Conservation (phyloP, 2,888 invertebrate species). For the Lepetodrilus schrolli region DNA sequence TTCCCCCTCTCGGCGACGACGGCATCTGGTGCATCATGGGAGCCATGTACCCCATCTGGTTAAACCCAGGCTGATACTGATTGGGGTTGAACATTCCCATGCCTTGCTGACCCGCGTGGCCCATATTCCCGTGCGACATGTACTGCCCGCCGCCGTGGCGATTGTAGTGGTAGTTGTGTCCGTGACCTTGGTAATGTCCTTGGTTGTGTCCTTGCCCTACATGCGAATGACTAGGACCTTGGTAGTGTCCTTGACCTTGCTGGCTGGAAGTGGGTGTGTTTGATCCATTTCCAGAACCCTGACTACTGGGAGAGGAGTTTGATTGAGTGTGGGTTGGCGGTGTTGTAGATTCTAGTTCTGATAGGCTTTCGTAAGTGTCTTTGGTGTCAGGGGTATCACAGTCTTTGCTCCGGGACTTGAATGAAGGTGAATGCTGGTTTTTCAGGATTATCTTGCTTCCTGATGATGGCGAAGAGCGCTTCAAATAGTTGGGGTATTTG, state of each 20-base stretch:
- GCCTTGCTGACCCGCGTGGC: not conserved
- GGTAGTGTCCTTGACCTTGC: constrained; percentile 1
- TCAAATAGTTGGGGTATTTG: constrained; percentile 54
- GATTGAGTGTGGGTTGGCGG: not conserved
- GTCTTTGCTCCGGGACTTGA: not conserved
- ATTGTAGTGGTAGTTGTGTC: constrained; percentile 21
- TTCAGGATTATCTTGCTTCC: constrained; percentile 31
- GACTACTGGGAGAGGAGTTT: constrained; percentile 11
- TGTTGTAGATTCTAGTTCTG: not conserved
- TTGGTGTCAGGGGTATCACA: not conserved
- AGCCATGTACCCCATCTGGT: constrained; percentile 43
- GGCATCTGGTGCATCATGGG: constrained; percentile 38
- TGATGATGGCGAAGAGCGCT: constrained; percentile 32
- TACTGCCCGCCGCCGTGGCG: constrained; percentile 6
- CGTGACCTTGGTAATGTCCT: constrained; percentile 36
- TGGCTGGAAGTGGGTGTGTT: constrained; percentile 16
- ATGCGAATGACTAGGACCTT: not conserved
- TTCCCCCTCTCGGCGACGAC: constrained; percentile 47
- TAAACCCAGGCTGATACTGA: constrained; percentile 32
- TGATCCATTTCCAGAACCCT: constrained; percentile 5
- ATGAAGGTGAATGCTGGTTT: constrained; percentile 3
- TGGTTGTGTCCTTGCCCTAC: constrained; percentile 11
- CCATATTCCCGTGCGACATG: not conserved
- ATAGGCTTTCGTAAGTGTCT: not conserved
- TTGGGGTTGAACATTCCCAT: not conserved